phyloP scores from a whole-genome alignment of 2,888 invertebrate species.

The Cataglyphis livida region DNA sequence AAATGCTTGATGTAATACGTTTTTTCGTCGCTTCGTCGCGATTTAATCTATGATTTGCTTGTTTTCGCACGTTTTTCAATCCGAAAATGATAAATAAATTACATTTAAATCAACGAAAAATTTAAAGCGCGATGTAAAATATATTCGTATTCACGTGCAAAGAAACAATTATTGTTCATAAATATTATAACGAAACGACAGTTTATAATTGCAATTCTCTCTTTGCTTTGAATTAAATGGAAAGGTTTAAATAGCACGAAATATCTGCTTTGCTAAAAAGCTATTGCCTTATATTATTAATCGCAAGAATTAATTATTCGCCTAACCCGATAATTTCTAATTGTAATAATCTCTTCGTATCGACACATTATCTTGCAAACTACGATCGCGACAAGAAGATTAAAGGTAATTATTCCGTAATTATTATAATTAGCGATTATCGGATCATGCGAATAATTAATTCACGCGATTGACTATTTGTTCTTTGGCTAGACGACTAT shows the following conservation, averaged over 20 bases:
- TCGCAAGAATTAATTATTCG: not conserved
- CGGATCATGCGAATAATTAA: not conserved
- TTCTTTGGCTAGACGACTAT: not conserved
- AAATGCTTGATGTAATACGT: not conserved
- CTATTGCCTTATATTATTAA: not conserved
- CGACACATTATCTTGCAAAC: not conserved
- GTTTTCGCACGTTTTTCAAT: not conserved
- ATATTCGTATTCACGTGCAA: not conserved
- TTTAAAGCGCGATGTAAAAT: not conserved
- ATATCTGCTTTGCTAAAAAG: not conserved
- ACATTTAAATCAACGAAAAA: not conserved
- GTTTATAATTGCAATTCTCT: not conserved
- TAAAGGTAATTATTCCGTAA: not conserved
- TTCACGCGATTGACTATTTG: not conserved
- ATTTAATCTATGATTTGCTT: not conserved
- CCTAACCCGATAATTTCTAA: not conserved
- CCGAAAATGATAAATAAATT: not conserved
- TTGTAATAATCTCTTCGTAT: not conserved
- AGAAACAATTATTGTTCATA: not conserved
- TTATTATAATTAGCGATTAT: conserved; percentile 1
- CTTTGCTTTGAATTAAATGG: not conserved
- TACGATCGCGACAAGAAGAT: not conserved
- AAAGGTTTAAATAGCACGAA: not conserved
- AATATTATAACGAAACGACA: not conserved
- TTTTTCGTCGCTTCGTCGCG: not conserved